Base-by-base conservation (phyloP, 2,888 invertebrate genomes). In the Hybos culiciformis region DNA sequence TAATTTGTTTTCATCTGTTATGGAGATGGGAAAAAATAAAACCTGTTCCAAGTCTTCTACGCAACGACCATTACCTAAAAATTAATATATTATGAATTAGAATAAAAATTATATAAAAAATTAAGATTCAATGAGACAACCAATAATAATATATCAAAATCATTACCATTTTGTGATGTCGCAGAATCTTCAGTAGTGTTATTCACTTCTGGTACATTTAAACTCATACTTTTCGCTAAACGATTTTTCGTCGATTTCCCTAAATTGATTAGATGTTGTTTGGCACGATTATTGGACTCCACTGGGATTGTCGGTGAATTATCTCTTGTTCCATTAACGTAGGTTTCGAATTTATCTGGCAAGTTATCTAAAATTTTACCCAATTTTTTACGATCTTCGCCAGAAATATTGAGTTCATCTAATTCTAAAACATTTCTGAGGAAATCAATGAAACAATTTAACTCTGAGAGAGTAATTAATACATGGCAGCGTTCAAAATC, bases 21-120 rank as follows among this genome's bases (percentile, higher is more conserved):
- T 68, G 14, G 70, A 73, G 42, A 85, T 71, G 17, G 80, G 77
- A 53, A 86, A 78, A 32, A 84, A 75, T 18, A 85, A 64, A n/a
- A 85, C 80, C 4, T 70, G 68, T 46, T 71, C 70, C 18, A 59
- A 56, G 29, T 54, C 61, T 15, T 53, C 53, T n/a, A 44, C 54
- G 23, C 50, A n/a, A 24, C 14, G 17, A 14, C 41, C 36, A 21
- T 23, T 41, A 15, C n/a, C n/a, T n/a, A n/a, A n/a, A n/a, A n/a
- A n/a, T n/a, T n/a, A n/a, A n/a, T n/a, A n/a, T n/a, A n/a, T n/a
- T n/a, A n/a, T n/a, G n/a, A n/a, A n/a, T n/a, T n/a, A n/a, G n/a
- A n/a, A n/a, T n/a, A n/a, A n/a, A n/a, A n/a, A n/a, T n/a, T n/a
- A n/a, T n/a, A n/a, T n/a, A n/a, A n/a, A n/a, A n/a, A n/a, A n/a